Base-by-base conservation (phyloP, 1,140 invertebrate species). In the Paraescarpia echinospica region DNA sequence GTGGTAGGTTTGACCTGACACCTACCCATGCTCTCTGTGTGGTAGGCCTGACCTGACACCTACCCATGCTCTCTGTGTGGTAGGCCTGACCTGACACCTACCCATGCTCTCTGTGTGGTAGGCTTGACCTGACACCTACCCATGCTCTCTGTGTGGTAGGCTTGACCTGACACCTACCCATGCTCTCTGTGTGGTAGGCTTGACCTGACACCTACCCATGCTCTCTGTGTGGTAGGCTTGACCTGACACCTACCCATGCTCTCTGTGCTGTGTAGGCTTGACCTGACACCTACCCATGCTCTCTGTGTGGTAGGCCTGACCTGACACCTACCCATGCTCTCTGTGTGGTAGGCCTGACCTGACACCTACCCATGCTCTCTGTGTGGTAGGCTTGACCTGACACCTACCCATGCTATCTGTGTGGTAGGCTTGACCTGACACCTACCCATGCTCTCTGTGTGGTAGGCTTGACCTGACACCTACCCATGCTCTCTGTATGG, bases 361-460 rank as follows among this genome's bases (percentile, higher is more conserved):
- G n/a, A n/a, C 14, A 90, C 93, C 91, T 93, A 96, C 95, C 96
- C 95, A 95, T 96, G 93, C 95, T 96, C 91, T 96, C 95, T 35
- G 95, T 95, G 93, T 95, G 95, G 94, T 95, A 96, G 59, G 96
- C 96, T 94, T 99, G 97, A n/a, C n/a, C n/a, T n/a, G n/a, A n/a
- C 14, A 90, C 93, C 91, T 93, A 96, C 95, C 96, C 95, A 95
- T 96, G 93, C 95, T 96, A 89, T 96, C 95, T 35, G 95, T 95
- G 93, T 95, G 95, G 94, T 95, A 96, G 59, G 96, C 96, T 94
- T 99, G 97, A n/a, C n/a, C n/a, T n/a, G n/a, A n/a, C 14, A 90
- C 93, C 91, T 93, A 96, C 95, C 96, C 95, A 95, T 96, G 93
- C 95, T 96, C 91, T 96, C 95, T 35, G 95, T 95, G 93, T 95